Evolutionary conservation across 2,888 invertebrate genomes (phyloP).

Genomic region (Uloborus plumipes): DNA sequence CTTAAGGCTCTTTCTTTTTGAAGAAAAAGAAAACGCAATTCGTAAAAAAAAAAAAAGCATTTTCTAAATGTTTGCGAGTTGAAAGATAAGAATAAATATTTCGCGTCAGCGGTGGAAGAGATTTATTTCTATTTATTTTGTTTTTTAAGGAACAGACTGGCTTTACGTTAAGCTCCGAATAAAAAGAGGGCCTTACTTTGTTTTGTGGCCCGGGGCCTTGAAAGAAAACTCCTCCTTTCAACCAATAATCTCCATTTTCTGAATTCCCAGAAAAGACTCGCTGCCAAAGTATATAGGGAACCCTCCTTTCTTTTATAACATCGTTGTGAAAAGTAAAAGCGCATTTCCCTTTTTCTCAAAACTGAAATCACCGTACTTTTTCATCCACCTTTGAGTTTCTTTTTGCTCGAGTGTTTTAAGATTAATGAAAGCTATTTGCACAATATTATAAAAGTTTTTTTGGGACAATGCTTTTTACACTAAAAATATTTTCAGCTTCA

Average conservation of each 20-base stretch:
- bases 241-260: constrained; percentile 50
- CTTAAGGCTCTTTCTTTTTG: constrained; percentile 10
- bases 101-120: constrained; percentile 12
- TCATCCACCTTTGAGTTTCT: no score
- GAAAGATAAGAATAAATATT: constrained; percentile 54
- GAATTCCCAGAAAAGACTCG: constrained; percentile 19
- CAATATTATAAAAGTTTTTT: no score
- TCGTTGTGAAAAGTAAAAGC: constrained; percentile 8
- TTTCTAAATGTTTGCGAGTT: constrained; percentile 41
- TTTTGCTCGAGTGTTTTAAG: no score
- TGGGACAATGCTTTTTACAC: no score
- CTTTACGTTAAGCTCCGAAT: constrained; percentile 53
- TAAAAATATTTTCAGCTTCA: no score
- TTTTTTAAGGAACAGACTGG: constrained; percentile 14
- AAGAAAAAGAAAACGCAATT: constrained; percentile 25
- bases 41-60: constrained; percentile 19
- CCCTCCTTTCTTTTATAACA: neutral
- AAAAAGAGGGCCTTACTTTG: constrained; percentile 44
- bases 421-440: no score
- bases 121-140: constrained; percentile 8
- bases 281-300: neutral
- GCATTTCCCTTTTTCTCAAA: neutral
- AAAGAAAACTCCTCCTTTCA: constrained; percentile 30
- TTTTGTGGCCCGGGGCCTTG: constrained; percentile 48
- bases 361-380: neutral